Evolutionary conservation across 2,797 vertebrate genomes (phyloP).

Genomic region (Ptychobarbus kaznakovi): DNA sequence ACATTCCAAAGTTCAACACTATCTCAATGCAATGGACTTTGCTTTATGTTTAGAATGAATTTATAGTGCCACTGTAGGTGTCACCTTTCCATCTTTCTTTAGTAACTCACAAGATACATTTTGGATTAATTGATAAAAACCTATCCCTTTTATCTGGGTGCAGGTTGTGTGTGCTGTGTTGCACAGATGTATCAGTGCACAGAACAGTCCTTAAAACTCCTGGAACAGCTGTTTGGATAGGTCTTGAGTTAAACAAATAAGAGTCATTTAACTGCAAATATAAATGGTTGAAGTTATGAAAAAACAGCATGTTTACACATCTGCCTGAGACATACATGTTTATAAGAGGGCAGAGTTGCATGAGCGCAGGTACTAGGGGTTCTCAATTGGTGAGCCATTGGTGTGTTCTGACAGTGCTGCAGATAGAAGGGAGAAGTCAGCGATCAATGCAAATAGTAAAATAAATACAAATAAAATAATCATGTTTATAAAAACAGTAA

Average conservation of each 20-base stretch:
- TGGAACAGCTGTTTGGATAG: neutral
- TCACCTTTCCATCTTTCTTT: neutral
- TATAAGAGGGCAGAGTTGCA: neutral
- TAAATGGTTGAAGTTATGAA: conserved; percentile 26
- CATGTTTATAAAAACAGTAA: neutral
- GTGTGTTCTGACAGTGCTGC: neutral
- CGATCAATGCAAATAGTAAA: conserved; percentile 65
- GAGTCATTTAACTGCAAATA: neutral
- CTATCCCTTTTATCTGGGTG: neutral
- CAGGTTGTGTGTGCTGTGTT: neutral
- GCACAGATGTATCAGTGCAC: neutral
- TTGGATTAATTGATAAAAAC: neutral
- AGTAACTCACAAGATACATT: neutral
- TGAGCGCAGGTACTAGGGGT: neutral
- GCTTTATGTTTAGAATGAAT: conserved; percentile 16
- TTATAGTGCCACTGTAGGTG: neutral
- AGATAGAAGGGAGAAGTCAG: neutral
- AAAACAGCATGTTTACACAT: neutral
- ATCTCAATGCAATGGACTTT: conserved; percentile 26
- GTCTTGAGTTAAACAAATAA: neutral
- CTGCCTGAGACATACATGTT: neutral
- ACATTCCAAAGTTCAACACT: conserved; percentile 43
- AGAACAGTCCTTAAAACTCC: neutral
- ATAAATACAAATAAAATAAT: neutral
- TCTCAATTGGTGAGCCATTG: conserved; percentile 53